phyloP scores from a whole-genome alignment of 2,888 invertebrate genomes.

The Microctonus aethiopoides region DNA sequence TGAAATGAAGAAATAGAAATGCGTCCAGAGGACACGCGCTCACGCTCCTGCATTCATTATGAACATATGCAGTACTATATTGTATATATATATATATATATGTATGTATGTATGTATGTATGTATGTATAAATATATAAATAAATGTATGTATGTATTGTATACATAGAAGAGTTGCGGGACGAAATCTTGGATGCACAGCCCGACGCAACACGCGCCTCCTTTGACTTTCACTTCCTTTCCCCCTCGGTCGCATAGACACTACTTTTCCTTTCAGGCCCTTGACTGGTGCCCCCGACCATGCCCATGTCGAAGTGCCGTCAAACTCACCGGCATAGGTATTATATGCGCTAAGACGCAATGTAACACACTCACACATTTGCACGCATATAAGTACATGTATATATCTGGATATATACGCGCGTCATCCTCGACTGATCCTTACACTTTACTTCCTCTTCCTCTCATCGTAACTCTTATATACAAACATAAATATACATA shows the following conservation, averaged over 20 bases:
- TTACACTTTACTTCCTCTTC: conserved; percentile 31
- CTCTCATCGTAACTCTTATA: conserved; percentile 24
- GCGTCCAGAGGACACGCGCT: too few species aligned
- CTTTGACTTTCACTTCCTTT: conserved; percentile 65
- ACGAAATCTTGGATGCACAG: conserved; percentile 56
- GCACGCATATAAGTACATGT: background rate
- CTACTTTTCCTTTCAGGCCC: conserved; percentile 62
- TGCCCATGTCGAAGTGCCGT: conserved; percentile 49
- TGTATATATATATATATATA: background rate
- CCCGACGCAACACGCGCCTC: conserved; percentile 52
- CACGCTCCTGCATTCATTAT: too few species aligned
- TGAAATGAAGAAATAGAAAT: too few species aligned
- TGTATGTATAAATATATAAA: background rate
- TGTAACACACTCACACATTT: background rate
- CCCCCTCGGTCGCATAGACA: conserved; percentile 55
- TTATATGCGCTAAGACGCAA: conserved; percentile 1
- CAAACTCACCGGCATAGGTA: conserved; percentile 29
- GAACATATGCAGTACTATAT: too few species aligned
- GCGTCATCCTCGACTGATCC: conserved; percentile 22
- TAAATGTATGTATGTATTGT: background rate
- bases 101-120: background rate
- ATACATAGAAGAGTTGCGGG: conserved; percentile 28
- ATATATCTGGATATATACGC: background rate
- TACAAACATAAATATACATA: conserved; percentile 24
- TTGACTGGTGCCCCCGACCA: conserved; percentile 51